A percentile compares a stretch with the other conserved stretches of the same genome.
Conservation (phyloP, 2,797 vertebrate species). For the Setipinna tenuifilis region DNA sequence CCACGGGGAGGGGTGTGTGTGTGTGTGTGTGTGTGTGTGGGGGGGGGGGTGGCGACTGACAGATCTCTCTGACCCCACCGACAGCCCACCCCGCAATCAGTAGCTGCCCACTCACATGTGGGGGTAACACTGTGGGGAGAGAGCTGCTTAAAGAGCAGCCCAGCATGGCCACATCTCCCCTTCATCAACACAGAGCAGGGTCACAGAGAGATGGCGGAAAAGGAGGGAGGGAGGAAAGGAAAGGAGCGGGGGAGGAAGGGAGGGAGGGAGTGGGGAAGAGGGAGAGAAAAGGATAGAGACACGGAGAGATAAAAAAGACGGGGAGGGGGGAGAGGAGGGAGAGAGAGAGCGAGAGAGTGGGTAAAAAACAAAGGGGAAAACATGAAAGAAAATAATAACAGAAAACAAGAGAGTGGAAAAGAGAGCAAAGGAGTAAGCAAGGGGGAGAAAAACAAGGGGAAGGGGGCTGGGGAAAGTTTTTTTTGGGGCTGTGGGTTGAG, state of each 20-base stretch:
- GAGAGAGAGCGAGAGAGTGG: not conserved
- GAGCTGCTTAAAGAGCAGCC: no score
- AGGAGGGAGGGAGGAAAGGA: not conserved
- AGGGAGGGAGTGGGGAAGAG: not conserved
- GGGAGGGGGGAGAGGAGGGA: not conserved
- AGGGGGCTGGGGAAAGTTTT: not conserved
- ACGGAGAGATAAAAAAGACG: not conserved
- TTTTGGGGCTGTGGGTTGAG: not conserved
- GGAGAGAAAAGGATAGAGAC: not conserved
- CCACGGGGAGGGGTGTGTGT: not conserved
- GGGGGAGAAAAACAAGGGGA: not conserved
- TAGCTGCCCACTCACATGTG: no score
- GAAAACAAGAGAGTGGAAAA: not conserved
- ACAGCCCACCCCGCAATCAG: no score
- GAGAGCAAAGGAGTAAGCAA: not conserved
- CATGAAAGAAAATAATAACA: not conserved
- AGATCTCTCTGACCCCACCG: no score
- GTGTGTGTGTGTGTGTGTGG: no score
- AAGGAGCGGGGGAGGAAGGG: not conserved
- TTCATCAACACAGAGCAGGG: not conserved
- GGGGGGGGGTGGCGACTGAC: no score
- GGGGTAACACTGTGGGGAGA: no score
- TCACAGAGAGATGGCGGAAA: not conserved
- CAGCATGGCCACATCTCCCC: not conserved
- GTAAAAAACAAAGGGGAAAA: not conserved